A percentile compares a stretch with the other conserved stretches of the same genome.
Conservation (phyloP, 2,113 vertebrate species). For the Cynopterus brachyotis region DNA sequence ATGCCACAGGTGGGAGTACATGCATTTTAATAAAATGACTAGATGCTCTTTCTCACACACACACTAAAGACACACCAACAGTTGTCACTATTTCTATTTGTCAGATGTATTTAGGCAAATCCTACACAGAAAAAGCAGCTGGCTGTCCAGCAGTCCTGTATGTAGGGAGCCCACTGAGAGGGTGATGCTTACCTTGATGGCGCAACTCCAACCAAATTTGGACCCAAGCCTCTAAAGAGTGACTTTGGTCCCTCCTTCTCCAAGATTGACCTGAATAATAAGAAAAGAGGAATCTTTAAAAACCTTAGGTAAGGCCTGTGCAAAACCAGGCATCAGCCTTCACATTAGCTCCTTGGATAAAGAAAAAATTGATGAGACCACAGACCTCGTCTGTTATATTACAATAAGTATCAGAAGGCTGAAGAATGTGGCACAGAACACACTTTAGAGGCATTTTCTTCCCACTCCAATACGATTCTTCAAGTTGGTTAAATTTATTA, state of each 20-base stretch:
- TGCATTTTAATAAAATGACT: not conserved
- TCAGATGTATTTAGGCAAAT: not conserved
- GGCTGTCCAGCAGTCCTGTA: not conserved
- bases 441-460: conserved; percentile 58
- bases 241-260: conserved; percentile 98
- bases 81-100: not conserved
- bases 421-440: not conserved
- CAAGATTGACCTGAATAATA: conserved; percentile 91
- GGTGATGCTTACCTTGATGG: conserved; percentile 92
- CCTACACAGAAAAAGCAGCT: not conserved
- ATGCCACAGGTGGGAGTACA: not conserved
- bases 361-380: not conserved
- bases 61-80: not conserved
- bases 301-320: not conserved
- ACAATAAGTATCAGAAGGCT: not conserved
- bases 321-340: not conserved
- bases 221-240: conserved; percentile 96
- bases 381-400: not conserved
- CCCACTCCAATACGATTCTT: not conserved
- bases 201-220: conserved; percentile 97
- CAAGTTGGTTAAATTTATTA: conserved; percentile 48
- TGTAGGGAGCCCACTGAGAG: rapidly evolving
- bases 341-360: not conserved
- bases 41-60: not conserved
- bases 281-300: conserved; percentile 20